Conservation (phyloP, 2,797 vertebrate species). For the Cossypha heuglini region DNA sequence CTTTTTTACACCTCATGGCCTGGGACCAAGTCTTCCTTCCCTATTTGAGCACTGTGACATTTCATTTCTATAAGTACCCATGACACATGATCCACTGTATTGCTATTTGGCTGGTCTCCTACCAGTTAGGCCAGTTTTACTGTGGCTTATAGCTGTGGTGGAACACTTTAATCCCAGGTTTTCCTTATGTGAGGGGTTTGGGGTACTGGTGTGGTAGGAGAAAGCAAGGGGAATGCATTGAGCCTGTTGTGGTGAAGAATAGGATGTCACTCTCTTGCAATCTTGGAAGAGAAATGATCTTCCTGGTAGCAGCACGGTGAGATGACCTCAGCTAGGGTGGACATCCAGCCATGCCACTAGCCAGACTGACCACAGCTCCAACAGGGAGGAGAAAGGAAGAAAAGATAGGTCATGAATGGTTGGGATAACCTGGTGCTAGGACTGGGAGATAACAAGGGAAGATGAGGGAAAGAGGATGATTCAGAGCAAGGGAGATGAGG, state of each 20-base stretch:
- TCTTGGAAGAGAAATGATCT: neutral
- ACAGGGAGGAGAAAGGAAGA: neutral
- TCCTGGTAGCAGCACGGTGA: neutral
- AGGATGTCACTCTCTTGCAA: neutral
- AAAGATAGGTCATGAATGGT: neutral
- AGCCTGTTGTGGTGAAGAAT: neutral
- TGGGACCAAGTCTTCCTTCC: constrained; percentile 32
- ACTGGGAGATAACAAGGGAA: neutral
- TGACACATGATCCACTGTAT: constrained; percentile 38
- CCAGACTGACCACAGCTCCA: neutral
- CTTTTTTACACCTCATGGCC: constrained; percentile 35
- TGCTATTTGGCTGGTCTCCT: constrained; percentile 43
- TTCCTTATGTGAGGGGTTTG: neutral
- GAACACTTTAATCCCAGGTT: neutral
- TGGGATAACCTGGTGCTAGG: fast-evolving
- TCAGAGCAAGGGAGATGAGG: neutral
- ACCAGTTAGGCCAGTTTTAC: constrained; percentile 38
- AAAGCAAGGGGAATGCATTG: neutral
- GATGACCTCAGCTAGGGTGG: neutral
- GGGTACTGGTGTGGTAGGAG: neutral
- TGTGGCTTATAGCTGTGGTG: constrained; percentile 14
- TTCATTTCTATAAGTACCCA: constrained; percentile 51
- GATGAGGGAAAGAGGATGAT: neutral
- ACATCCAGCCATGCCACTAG: neutral
- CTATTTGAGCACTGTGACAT: constrained; percentile 39